These are phyloP conservation scores for Lichenostomus cassidix DNA, from an alignment of 2,113 vertebrate species.

Conservation along the genomic window DNA sequence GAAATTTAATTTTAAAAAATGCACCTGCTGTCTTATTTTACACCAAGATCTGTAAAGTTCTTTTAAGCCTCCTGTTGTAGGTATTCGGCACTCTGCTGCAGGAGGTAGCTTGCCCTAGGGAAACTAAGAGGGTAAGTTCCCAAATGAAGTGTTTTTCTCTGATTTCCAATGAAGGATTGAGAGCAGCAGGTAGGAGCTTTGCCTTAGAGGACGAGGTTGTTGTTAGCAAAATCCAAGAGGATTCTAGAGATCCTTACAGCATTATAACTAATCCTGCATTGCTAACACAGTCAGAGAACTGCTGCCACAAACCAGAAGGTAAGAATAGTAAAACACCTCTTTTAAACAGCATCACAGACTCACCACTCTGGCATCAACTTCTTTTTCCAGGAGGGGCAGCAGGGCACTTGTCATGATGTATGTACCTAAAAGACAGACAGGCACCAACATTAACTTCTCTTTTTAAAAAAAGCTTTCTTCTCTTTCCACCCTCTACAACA, in stretches of 20 bases:
- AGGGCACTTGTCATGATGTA: constrained; percentile 83
- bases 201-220: neutral
- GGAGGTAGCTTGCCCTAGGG: neutral
- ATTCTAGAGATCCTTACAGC: neutral
- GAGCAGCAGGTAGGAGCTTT: neutral
- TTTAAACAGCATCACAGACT: constrained; percentile 38
- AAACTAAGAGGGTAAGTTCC: neutral
- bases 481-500: neutral
- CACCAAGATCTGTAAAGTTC: neutral
- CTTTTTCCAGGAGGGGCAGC: constrained; percentile 79
- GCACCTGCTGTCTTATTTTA: neutral
- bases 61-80: neutral
- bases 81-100: neutral
- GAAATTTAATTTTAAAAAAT: neutral
- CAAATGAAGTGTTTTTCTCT: neutral
- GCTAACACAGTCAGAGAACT: neutral
- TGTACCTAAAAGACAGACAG: constrained; percentile 66
- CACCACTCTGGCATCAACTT: constrained; percentile 82
- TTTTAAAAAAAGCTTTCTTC: neutral
- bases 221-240: neutral
- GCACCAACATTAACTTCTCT: neutral
- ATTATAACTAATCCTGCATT: neutral
- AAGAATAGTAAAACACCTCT: neutral
- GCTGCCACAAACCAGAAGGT: neutral
- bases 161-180: neutral